Conservation (phyloP, 1,140 invertebrate genomes). For the Maconellicoccus hirsutus region DNA sequence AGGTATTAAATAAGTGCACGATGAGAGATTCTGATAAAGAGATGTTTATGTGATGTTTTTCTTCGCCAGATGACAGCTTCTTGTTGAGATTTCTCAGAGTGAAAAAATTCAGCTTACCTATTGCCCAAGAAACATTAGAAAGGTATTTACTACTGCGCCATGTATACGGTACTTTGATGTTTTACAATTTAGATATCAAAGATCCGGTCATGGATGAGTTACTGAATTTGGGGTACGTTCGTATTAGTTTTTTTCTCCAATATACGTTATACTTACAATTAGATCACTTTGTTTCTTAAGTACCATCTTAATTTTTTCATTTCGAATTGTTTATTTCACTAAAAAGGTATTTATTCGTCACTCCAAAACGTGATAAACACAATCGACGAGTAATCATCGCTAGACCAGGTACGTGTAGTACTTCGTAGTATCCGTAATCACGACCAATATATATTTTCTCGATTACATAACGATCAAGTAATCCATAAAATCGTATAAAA, state of each 20-base stretch:
- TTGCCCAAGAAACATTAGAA: constrained; percentile 67
- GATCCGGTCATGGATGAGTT: constrained; percentile 57
- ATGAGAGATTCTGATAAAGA: too few relatives aligned
- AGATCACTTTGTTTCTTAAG: neutral
- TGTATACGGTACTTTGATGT: constrained; percentile 45
- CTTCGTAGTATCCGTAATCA: too few relatives aligned
- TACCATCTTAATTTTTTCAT: neutral
- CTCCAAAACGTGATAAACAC: constrained; percentile 58
- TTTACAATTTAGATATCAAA: constrained; percentile 56
- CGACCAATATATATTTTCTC: too few relatives aligned
- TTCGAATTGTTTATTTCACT: constrained; percentile 22
- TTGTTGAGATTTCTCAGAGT: constrained; percentile 64
- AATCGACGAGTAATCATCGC: constrained; percentile 66
- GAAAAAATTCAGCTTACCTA: constrained; percentile 70
- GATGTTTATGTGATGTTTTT: neutral
- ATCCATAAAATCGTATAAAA: too few relatives aligned
- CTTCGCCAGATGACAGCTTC: constrained; percentile 53
- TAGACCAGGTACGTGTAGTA: constrained; percentile 60
- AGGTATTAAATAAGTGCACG: too few relatives aligned
- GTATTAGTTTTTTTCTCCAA: neutral
- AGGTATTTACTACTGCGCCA: constrained; percentile 68
- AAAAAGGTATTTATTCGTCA: constrained; percentile 58
- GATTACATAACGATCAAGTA: too few relatives aligned
- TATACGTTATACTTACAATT: neutral
- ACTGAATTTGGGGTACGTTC: constrained; percentile 52